Conservation (phyloP, 1,140 invertebrate genomes). For the Bacillus rossius region DNA sequence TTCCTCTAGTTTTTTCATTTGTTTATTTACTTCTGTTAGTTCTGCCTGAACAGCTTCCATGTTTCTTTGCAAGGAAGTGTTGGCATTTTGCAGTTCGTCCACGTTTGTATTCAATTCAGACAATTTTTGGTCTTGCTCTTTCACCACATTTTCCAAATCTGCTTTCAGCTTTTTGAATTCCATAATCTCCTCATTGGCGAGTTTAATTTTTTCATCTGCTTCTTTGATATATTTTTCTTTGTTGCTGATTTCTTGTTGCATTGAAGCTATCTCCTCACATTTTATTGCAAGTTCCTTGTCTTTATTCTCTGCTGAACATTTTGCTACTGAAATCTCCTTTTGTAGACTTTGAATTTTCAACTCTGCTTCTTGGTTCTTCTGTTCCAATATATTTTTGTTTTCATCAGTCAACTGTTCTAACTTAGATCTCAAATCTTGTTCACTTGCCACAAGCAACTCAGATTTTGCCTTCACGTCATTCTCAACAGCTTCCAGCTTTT, state of each 20-base stretch:
- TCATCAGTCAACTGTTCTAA: conserved; percentile 22
- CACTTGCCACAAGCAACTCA: neutral
- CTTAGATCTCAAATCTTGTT: conserved; percentile 28
- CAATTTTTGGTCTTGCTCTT: conserved; percentile 34
- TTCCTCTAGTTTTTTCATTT: neutral
- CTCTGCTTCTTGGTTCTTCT: conserved; percentile 16
- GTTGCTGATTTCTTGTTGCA: neutral
- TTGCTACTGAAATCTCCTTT: neutral
- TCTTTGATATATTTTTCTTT: conserved; percentile 19
- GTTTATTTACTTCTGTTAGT: neutral
- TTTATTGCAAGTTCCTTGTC: conserved; percentile 8
- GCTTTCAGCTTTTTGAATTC: neutral
- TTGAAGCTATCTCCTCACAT: neutral
- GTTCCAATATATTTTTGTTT: conserved; percentile 9
- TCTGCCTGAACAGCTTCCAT: neutral
- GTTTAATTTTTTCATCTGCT: conserved; percentile 18
- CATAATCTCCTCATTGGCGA: neutral
- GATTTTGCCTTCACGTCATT: conserved; percentile 5
- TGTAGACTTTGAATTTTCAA: neutral
- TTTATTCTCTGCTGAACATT: conserved; percentile 7
- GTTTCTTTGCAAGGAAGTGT: neutral
- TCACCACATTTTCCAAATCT: conserved; percentile 33
- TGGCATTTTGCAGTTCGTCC: neutral
- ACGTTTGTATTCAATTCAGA: conserved; percentile 27
- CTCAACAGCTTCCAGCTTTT: conserved; percentile 3